These are phyloP conservation scores for Belonocnema kinseyi DNA, from an alignment of 1,140 invertebrate species.

Conservation along the genomic window DNA sequence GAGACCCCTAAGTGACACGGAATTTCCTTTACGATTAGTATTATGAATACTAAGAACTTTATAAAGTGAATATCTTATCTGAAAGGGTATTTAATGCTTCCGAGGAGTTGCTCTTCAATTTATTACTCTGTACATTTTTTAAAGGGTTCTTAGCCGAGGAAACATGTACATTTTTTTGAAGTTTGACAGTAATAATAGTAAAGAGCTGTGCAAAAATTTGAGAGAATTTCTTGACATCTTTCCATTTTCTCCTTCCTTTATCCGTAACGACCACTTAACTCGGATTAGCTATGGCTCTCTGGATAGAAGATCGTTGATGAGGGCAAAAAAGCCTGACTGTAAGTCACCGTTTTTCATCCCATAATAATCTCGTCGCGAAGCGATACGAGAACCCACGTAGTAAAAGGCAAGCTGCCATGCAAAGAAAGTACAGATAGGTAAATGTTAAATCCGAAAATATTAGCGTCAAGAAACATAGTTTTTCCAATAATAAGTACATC, in stretches of 20 bases:
- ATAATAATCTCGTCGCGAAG: constrained; percentile 20
- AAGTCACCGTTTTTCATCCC: constrained; percentile 12
- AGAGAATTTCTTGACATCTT: constrained; percentile 23
- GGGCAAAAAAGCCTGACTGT: constrained; percentile 14
- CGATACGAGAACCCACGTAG: constrained; percentile 10
- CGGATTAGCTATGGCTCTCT: constrained; percentile 17
- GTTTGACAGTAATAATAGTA: background rate
- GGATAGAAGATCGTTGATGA: constrained; percentile 20
- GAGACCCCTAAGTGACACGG: too few relatives aligned
- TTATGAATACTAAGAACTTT: too few relatives aligned
- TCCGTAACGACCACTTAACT: constrained; percentile 21
- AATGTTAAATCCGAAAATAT: background rate
- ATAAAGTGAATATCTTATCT: too few relatives aligned
- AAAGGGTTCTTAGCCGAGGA: background rate
- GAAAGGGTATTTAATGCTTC: background rate
- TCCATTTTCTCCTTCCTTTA: background rate
- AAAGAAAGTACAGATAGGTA: background rate
- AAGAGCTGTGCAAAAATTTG: background rate
- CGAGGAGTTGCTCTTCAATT: background rate
- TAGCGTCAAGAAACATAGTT: background rate
- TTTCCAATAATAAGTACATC: too few relatives aligned
- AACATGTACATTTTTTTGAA: background rate
- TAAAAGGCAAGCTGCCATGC: background rate
- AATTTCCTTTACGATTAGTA: too few relatives aligned
- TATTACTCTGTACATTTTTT: background rate